Evolutionary conservation across 2,797 vertebrate genomes (phyloP).

Genomic region (Oreochromis mossambicus): DNA sequence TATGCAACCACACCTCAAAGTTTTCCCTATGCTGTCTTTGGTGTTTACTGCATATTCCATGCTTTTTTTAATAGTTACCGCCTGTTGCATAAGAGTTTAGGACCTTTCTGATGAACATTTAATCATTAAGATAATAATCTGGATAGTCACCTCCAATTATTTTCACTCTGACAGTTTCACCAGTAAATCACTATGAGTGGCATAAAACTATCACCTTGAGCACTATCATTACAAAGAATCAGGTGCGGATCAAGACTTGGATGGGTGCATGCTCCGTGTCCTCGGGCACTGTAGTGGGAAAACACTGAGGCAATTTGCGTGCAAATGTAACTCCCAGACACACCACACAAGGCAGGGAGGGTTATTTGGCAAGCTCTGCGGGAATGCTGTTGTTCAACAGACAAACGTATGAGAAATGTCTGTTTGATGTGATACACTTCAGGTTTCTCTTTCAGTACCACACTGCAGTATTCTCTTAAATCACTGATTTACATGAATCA

Average conservation of each 20-base stretch:
- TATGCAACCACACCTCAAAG: slow-evolving; percentile 44
- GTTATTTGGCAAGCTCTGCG: slow-evolving; percentile 40
- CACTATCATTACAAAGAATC: neutral
- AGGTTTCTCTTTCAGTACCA: neutral
- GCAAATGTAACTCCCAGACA: slow-evolving; percentile 50
- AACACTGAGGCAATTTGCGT: slow-evolving; percentile 23
- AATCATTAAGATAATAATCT: neutral
- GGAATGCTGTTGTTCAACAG: slow-evolving; percentile 57
- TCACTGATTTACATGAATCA: neutral
- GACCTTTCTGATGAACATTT: neutral
- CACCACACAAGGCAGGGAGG: slow-evolving; percentile 46
- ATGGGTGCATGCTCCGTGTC: neutral
- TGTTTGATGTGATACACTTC: slow-evolving; percentile 11
- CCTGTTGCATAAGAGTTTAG: slow-evolving; percentile 13
- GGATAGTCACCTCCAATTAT: neutral
- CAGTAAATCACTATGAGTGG: neutral
- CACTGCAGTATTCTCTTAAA: neutral
- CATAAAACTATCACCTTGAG: neutral
- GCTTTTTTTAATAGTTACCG: neutral
- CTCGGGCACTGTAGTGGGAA: slow-evolving; percentile 8
- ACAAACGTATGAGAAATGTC: slow-evolving; percentile 26
- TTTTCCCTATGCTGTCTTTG: slow-evolving; percentile 5
- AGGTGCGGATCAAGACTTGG: neutral
- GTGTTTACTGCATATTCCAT: neutral
- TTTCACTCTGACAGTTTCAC: neutral